Evolutionary conservation across 2,113 vertebrate species (phyloP).

Genomic region (Elgaria multicarinata): DNA sequence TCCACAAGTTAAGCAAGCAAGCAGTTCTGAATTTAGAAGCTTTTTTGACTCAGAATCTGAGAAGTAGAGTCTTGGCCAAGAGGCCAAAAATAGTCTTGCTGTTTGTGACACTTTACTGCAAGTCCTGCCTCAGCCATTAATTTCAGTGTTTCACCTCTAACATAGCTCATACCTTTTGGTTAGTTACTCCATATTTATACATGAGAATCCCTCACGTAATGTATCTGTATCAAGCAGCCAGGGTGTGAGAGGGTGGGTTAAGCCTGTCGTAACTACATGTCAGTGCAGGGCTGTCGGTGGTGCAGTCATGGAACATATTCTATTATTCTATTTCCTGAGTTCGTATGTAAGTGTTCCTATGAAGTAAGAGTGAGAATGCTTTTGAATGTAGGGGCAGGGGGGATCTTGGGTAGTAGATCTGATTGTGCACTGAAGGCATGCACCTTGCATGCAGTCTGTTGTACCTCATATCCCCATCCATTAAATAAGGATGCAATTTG

Average conservation of each 20-base stretch:
- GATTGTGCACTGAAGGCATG: not conserved
- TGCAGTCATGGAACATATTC: not conserved
- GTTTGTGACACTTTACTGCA: no score
- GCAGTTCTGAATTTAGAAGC: no score
- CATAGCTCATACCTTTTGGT: not conserved
- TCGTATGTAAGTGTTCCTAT: not conserved
- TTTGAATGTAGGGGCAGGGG: not conserved
- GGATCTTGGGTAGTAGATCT: not conserved
- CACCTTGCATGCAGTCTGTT: not conserved
- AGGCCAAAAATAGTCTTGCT: no score
- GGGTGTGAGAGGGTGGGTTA: not conserved
- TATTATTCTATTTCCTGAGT: not conserved
- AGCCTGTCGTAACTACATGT: not conserved
- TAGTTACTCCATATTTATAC: not conserved
- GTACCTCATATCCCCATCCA: not conserved
- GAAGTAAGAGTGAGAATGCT: not conserved
- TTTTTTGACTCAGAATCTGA: no score
- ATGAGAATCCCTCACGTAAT: not conserved
- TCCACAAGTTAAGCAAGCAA: no score
- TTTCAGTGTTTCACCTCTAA: not conserved
- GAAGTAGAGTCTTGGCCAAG: no score
- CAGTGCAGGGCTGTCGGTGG: not conserved
- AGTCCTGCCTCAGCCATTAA: not conserved
- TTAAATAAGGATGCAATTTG: not conserved
- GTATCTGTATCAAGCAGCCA: not conserved